Conservation (phyloP, 2,888 invertebrate genomes). For the Coremacera marginata region DNA sequence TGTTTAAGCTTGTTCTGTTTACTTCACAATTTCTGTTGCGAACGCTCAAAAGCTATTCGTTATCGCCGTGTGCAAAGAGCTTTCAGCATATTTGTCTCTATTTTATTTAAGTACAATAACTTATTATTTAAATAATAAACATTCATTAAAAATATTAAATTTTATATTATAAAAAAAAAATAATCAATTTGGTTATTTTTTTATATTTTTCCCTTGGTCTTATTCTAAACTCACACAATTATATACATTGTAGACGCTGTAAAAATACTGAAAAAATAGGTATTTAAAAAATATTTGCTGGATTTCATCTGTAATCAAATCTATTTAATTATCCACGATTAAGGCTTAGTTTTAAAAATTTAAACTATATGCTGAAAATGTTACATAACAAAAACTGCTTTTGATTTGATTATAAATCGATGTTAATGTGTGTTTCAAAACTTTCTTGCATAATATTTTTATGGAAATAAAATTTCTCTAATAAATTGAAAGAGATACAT, state of each 20-base stretch:
- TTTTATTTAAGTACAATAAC: too few species aligned
- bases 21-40: too few species aligned
- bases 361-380: neutral
- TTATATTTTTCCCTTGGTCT: neutral
- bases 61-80: too few species aligned
- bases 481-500: neutral
- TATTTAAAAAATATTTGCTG: too few species aligned
- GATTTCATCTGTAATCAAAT: neutral
- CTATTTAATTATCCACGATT: neutral
- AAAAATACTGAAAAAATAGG: neutral
- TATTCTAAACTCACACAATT: neutral
- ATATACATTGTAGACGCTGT: neutral
- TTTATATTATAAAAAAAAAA: too few species aligned
- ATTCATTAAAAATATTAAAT: too few species aligned
- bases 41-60: too few species aligned
- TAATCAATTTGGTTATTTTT: too few species aligned
- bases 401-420: neutral
- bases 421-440: neutral
- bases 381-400: neutral
- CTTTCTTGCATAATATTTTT: neutral
- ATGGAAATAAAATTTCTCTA: slow-evolving; percentile 16
- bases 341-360: neutral
- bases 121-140: too few species aligned
- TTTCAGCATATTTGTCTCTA: too few species aligned
- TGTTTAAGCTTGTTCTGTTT: neutral